Base-by-base conservation (phyloP, 2,797 vertebrate genomes). In the Eulemur coronatus region DNA sequence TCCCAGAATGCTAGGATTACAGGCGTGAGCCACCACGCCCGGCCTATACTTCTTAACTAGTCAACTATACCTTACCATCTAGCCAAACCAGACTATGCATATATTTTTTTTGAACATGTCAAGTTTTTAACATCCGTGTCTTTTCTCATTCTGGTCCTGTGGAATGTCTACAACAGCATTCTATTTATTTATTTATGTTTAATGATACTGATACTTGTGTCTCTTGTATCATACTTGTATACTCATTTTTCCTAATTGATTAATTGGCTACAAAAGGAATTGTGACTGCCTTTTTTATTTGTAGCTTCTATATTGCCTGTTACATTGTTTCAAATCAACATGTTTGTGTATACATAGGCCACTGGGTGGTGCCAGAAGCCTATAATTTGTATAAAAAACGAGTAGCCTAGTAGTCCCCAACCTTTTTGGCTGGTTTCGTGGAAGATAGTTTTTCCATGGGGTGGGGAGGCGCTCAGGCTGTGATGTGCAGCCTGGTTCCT, bases 301-400 rank as follows among this genome's bases (percentile, higher is more conserved):
- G 72, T 84, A 82, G 33, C 46, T 91, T 76, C 79, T 89, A 0
- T 86, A 22, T 90, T 89, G 48, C 26, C 11, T 61, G 20, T 38
- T 57, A 76, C 8, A n/a, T 82, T 87, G 15, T 92, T 88, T 76
- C 14, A 33, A 82, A 73, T 13, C 50, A 50, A 38, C 26, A 20
- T 92, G 61, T 73, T 63, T 85, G 46, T 89, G 20, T 88, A 43
- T 33, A 33, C 11, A 35, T 52, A 7, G 46, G 72, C 97, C 96
- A 89, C 97, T 93, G 43, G 96, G 91, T 94, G 97, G 97, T 96
- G 94, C 93, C 73, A 96, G 85, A 94, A 81, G 30, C 63, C 65
- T 84, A 8, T 72, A n/a, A 30, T 94, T 85, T 86, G 73, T 67
- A n/a, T 91, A 8, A 84, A 94, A 65, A 65, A 88, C 73, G 55